Conservation (phyloP, 2,113 vertebrate species). For the Chaenogobius annularis region DNA sequence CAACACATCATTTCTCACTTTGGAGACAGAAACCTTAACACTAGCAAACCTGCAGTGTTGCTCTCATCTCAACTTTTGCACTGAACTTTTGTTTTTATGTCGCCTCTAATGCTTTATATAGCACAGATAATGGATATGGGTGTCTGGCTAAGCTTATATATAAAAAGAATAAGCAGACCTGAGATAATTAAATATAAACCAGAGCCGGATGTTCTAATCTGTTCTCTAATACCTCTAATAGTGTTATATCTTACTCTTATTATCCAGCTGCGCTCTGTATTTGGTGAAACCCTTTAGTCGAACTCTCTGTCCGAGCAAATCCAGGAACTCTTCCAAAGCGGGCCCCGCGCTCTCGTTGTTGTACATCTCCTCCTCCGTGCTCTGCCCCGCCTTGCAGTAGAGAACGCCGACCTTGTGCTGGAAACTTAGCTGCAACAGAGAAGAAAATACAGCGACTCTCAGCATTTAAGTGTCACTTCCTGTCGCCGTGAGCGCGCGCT, state of each 20-base stretch:
- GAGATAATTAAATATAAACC: constrained; percentile 4
- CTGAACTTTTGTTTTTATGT: not conserved
- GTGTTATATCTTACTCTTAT: constrained; percentile 87
- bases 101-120: not conserved
- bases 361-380: constrained; percentile 98
- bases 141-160: constrained; percentile 9
- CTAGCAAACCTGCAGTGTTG: not conserved
- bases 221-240: not conserved
- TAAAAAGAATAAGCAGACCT: constrained; percentile 3
- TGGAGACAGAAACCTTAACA: too few relatives aligned
- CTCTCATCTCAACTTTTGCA: not conserved
- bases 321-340: constrained; percentile 94
- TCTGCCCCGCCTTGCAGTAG: constrained; percentile 95
- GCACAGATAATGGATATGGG: not conserved
- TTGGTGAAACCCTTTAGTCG: constrained; percentile 94
- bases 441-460: constrained; percentile 37
- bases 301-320: constrained; percentile 95
- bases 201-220: not conserved
- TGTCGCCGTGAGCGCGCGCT: constrained; percentile 20
- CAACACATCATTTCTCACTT: too few relatives aligned
- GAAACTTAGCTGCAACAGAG: constrained; percentile 90
- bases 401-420: constrained; percentile 97
- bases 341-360: constrained; percentile 94
- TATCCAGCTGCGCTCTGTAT: constrained; percentile 96
- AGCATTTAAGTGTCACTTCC: constrained; percentile 38